Percentiles rank a stretch among this genome's conserved stretches.
These are phyloP conservation scores for Cryptotermes secundus DNA, from an alignment of 1,140 invertebrate species.

Conservation along the genomic window DNA sequence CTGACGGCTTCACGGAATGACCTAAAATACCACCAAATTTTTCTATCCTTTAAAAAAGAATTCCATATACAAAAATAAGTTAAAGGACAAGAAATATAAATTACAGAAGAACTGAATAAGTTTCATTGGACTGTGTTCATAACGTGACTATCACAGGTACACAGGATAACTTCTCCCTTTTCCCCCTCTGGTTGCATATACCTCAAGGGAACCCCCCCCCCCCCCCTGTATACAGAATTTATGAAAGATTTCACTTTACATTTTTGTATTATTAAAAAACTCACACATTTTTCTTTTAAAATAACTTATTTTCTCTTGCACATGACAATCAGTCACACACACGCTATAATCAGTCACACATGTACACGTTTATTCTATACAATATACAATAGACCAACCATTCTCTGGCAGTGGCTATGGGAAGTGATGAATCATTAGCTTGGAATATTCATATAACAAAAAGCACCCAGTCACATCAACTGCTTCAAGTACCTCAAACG, in stretches of 20 bases:
- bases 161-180: conserved; percentile 27
- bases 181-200: not conserved
- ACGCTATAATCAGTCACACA: conserved; percentile 29
- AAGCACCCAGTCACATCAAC: not conserved
- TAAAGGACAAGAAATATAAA: conserved; percentile 9
- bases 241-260: conserved; percentile 1
- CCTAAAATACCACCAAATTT: not conserved
- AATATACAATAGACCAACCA: not conserved
- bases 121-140: conserved; percentile 22
- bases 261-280: conserved; percentile 21
- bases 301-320: not conserved
- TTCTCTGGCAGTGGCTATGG: conserved; percentile 32
- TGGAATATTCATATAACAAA: not conserved
- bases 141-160: conserved; percentile 35
- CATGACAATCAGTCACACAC: not conserved
- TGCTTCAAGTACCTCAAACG: not conserved
- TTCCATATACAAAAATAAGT: conserved; percentile 27
- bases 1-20: not conserved
- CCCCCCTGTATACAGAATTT: conserved; percentile 14
- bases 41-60: not conserved
- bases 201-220: not conserved
- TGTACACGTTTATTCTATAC: not conserved
- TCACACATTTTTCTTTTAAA: not conserved
- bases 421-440: conserved; percentile 17
- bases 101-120: not conserved